Conservation (phyloP, 2,888 invertebrate species). For the Xestia xanthographa region DNA sequence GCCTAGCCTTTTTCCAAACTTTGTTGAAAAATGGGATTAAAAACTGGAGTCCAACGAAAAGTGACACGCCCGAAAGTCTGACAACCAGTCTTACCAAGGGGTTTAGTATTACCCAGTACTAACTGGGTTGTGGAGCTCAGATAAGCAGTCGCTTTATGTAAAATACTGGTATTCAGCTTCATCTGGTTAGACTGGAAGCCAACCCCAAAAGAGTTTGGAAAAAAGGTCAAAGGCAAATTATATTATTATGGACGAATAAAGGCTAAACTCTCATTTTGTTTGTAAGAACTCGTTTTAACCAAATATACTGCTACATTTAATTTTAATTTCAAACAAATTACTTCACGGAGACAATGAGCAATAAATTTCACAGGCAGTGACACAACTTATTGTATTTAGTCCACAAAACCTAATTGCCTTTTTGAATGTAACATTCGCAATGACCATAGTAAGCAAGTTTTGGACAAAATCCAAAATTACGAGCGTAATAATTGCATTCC, state of each 20-base stretch:
- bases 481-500: conserved; percentile 77
- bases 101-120: background rate
- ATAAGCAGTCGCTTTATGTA: too few species aligned
- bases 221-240: background rate
- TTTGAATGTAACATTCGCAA: conserved; percentile 46
- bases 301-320: conserved; percentile 13
- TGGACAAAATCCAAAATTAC: conserved; percentile 80
- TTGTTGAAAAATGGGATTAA: too few species aligned
- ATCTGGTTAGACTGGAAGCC: too few species aligned
- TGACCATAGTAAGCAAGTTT: conserved; percentile 61
- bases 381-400: conserved; percentile 46
- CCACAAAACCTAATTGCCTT: conserved; percentile 58
- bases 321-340: conserved; percentile 29
- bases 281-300: conserved; percentile 1
- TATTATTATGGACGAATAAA: background rate
- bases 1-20: too few species aligned
- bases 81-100: background rate
- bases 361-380: conserved; percentile 37
- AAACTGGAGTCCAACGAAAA: too few species aligned
- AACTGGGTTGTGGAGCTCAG: background rate
- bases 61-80: background rate
- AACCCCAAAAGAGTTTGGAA: background rate
- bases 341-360: conserved; percentile 24
- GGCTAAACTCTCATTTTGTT: conserved; percentile 1
- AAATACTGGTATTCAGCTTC: too few species aligned